Evolutionary conservation across 2,888 invertebrate species (phyloP).

Genomic region (Eulithis testata): DNA sequence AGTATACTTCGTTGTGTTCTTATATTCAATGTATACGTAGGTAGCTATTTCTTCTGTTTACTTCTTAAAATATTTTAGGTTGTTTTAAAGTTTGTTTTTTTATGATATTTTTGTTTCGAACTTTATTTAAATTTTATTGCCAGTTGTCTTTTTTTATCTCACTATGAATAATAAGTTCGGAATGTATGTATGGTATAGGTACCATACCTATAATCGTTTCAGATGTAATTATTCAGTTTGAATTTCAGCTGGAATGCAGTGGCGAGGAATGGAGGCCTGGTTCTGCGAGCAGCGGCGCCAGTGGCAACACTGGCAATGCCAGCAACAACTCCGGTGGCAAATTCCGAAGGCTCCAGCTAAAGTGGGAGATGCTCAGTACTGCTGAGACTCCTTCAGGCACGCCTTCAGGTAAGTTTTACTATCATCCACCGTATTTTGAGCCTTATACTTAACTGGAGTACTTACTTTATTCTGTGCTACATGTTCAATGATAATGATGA

Average conservation of each 20-base stretch:
- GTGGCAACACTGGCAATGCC: slow-evolving; percentile 80
- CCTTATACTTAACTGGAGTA: background rate
- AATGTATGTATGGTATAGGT: too few species aligned
- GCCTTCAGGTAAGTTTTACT: slow-evolving; percentile 65
- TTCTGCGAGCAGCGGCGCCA: slow-evolving; percentile 75
- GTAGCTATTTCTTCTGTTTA: background rate
- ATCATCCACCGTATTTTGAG: background rate
- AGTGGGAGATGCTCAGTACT: slow-evolving; percentile 91
- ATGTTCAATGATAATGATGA: background rate
- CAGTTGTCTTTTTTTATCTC: too few species aligned
- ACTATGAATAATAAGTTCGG: too few species aligned
- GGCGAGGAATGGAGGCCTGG: slow-evolving; percentile 78
- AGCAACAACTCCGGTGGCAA: slow-evolving; percentile 86
- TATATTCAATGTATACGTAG: too few species aligned
- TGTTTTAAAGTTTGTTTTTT: background rate
- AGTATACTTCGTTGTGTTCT: too few species aligned
- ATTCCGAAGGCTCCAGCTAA: slow-evolving; percentile 90
- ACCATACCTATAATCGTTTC: background rate
- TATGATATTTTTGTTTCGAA: background rate
- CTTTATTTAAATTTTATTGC: too few species aligned
- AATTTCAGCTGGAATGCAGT: slow-evolving; percentile 72
- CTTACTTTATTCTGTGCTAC: background rate
- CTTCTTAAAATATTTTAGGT: background rate
- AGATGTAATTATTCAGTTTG: slow-evolving; percentile 1
- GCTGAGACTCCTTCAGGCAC: slow-evolving; percentile 70